These are phyloP conservation scores for Telmatherina bonti DNA, from an alignment of 2,797 vertebrate species.

Conservation along the genomic window DNA sequence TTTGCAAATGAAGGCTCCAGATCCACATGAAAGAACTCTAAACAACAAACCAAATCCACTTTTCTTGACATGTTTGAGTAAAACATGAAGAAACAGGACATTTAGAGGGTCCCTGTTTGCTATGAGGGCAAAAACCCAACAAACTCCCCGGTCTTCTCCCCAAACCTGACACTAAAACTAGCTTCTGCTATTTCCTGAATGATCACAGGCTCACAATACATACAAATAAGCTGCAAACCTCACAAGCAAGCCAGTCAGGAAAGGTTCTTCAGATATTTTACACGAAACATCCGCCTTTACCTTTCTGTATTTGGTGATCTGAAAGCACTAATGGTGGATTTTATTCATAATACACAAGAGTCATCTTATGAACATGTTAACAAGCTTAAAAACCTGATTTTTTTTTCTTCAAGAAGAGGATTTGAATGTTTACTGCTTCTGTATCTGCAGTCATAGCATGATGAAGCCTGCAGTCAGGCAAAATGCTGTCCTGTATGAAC, in stretches of 20 bases:
- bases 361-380: not conserved
- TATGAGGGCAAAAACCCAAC: no score
- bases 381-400: not conserved
- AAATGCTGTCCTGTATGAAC: slow-evolving; percentile 65
- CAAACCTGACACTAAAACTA: not conserved
- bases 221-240: not conserved
- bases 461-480: slow-evolving; percentile 53
- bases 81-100: no score
- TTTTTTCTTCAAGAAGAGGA: not conserved
- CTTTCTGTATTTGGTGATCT: not conserved
- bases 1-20: no score
- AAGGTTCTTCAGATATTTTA: not conserved
- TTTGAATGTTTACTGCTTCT: slow-evolving; percentile 18
- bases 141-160: not conserved
- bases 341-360: not conserved
- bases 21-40: no score
- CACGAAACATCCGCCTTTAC: not conserved
- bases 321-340: not conserved
- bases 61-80: no score
- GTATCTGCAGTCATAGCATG: slow-evolving; percentile 46
- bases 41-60: no score
- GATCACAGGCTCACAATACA: not conserved
- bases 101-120: no score
- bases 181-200: not conserved
- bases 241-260: not conserved